Base-by-base conservation (phyloP, 2,888 invertebrate genomes). In the Macrophya annulata region DNA sequence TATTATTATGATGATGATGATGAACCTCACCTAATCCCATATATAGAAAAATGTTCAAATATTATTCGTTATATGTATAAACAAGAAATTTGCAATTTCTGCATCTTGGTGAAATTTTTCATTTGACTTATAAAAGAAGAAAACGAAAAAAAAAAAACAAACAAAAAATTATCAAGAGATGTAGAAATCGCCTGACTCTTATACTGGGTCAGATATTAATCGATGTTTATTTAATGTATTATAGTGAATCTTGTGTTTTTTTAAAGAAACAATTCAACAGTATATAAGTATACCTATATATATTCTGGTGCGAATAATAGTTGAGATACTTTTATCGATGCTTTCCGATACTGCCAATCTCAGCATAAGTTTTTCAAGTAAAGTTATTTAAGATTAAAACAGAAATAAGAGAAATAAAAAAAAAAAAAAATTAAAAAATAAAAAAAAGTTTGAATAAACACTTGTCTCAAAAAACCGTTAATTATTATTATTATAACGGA, bases 301-400 rank as follows among this genome's bases (percentile, higher is more conserved):
- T 40, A 74, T 76, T 76, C 45, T 31, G 48, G 77, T 77, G 25
- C 55, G 31, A 51, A 51, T 48, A 51, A 51, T 48, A 51, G 31
- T 77, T 48, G 45, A 74, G 21, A 74, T 43, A 74, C 45, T 43
- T 74, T 12, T 45, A 25, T 43, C 62, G n/a, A 81, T 81, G 81
- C 81, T 81, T 81, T 81, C 81, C 81, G 81, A 81, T 81, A 81
- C 81, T 81, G 81, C 81, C 81, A 62, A 81, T 81, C 43, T 62
- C 31, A 37, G 10, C 43, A 25, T 62, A 81, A 62, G 81, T 59
- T 62, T 81, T 81, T 77, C 77, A 55, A 77, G 17, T 25, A 51
- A 77, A 51, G 25, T 51, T 51, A 51, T 48, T 17, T 55, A 15
- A 77, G n/a, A 62, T 81, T 81, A 43, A 43, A n/a, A 37, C 10